Evolutionary conservation across 2,113 vertebrate species (phyloP), one percentile per base, ranked within the genome.

Genomic region (Gobius niger): DNA sequence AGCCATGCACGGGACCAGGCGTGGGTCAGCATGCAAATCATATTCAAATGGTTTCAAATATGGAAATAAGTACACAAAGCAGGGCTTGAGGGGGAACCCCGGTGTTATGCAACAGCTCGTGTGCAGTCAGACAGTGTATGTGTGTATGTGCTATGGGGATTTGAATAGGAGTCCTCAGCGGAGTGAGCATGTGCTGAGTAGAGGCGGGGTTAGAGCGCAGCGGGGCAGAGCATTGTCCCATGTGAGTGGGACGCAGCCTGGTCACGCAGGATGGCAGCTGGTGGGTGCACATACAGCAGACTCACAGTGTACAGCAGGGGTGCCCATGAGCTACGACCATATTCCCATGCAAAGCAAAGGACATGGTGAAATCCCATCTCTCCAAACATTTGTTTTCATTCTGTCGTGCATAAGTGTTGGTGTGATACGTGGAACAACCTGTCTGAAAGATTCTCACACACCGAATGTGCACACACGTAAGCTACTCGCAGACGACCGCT

Each of bases 11-110:
- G 69, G 65, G 44, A 67, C 44, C 69, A 79, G 41, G 42, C 19
- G 7, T 24, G 18, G 66, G 61, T 70, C 57, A n/a, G 13, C 41
- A 91, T 92, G 84, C 90, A 92, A 92, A 92, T 85, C 44, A 10
- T 72, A 89, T 89, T 82, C 76, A 92, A 91, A 91, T 73, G 42
- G 87, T 86, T 82, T 73, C 90, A 88, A 76, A 4, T 79, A 89
- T 67, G 78, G 54, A 91, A 91, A 91, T 78, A 8, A 11, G 9
- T 65, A 59, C 19, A 15, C 8, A 56, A 56, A 53, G 15, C 34
- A 49, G 42, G 34, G 13, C 7, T 12, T 1, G 49, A 7, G 40
- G 34, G 34, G 47, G 24, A 34, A 34, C 24, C 47, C n/a, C 42
- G 4, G n/a, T n/a, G 18, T 68, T 54, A 64, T 16, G 44, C 41